Base-by-base conservation (phyloP, 1,140 invertebrate genomes). In the Calliphora vicina region DNA sequence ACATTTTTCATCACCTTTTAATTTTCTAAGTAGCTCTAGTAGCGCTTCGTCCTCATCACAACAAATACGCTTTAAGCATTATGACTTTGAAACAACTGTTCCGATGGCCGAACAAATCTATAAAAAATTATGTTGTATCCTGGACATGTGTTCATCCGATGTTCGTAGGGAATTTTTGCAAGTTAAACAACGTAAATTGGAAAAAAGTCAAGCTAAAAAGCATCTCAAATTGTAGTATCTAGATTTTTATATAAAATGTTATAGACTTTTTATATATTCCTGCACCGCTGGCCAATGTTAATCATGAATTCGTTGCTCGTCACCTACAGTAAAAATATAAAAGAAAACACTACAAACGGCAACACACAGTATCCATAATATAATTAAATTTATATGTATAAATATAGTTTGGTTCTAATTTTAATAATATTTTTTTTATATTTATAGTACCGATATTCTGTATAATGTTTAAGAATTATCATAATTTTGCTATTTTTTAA, bases 71-170 rank as follows among this genome's bases (percentile, higher is more conserved):
- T 97, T 96, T 87, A 97, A 97, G 90, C 94, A 95, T 87, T 95
- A 97, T 83, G 96, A 97, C 88, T 97, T 98, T 88, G 97, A 98
- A 91, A 93, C 95, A 25, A 96, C 97, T 84, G 92, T 93, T 17
- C 91, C 92, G 12, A 94, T 93, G 1, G 96, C 96, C 10, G 93
- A 94, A 85, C 95, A 96, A 91, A 97, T 98, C 35, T 95, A 97
- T 4, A 93, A 95, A 82, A 98, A 97, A 92, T 93, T 98, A 2
- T 97, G 96, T 91, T 94, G 96, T 82, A 97, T 98, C 84, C 88
- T 98, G 81, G 95, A 97, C 86, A 91, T 97, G 83, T 92, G 95
- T 83, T 95, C 95, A 26, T 97, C 95, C 89, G 92, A 93, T 6
- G 94, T 94, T 72, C 92, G 96, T 45, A 94, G 96, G 86, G 96